Base-by-base conservation (phyloP, 1,140 invertebrate species). In the Macrosteles quadrilineatus region DNA sequence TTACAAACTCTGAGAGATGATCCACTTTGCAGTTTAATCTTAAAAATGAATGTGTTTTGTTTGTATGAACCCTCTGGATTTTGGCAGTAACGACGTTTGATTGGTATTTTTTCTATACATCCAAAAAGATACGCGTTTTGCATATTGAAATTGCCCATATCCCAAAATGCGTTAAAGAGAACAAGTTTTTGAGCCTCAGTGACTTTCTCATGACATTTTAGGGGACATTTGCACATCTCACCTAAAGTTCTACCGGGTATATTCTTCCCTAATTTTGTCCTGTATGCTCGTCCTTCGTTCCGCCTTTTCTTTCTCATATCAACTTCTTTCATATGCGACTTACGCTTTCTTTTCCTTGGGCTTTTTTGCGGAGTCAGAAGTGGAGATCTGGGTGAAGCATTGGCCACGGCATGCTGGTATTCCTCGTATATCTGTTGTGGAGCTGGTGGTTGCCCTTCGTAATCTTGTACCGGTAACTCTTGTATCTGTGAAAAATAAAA, bases 71-170 rank as follows among this genome's bases (percentile, higher is more conserved):
- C 57, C 2, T 23, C 19, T 25, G 57, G 9, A 27, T 30, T 29
- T 62, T 62, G 3, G 9, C 21, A 23, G 19, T 62, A 62, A 3
- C 57, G 57, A 12, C 57, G 57, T 62, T 62, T 29, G 27, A 62
- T 30, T 6, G 19, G 19, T 11, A 23, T 9, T 27, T 23, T 23
- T 23, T 29, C 27, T 6, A 62, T 62, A 62, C 27, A 25, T 62
- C 57, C 57, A 62, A 62, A 62, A 6, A 62, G 19, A 62, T 62
- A 62, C 19, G 57, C 57, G 27, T 62, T 62, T 25, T 62, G 9
- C 57, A 27, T 11, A 30, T 62, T 30, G 19, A 62, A 62, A 30
- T 62, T 30, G n/a, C 57, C 57, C 27, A 62, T 27, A 62, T 62
- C 57, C 57, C 57, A 62, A 62, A 62, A 62, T 27, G 21, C 57